Percentiles rank a stretch among this genome's conserved stretches.
Conservation (phyloP, 1,140 invertebrate genomes). For the Argopecten irradians region DNA sequence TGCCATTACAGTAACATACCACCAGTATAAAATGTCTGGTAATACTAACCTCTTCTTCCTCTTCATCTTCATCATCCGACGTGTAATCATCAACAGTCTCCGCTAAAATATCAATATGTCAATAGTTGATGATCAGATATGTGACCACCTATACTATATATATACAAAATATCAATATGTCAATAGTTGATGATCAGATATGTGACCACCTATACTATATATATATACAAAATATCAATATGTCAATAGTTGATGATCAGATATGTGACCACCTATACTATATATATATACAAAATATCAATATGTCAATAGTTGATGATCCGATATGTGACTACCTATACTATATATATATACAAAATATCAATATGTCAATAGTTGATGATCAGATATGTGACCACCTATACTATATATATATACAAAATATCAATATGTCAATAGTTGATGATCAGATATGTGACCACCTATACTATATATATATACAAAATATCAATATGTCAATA, state of each 20-base stretch:
- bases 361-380: too few relatives aligned
- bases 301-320: background rate
- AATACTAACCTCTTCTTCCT: constrained; percentile 71
- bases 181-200: background rate
- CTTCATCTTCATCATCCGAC: constrained; percentile 77
- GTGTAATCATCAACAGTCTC: constrained; percentile 69
- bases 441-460: too few relatives aligned
- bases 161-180: background rate
- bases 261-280: too few relatives aligned
- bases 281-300: background rate
- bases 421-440: too few relatives aligned
- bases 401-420: too few relatives aligned
- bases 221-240: background rate
- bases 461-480: too few relatives aligned
- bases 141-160: too few relatives aligned
- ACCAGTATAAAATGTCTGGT: background rate
- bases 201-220: too few relatives aligned
- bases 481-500: too few relatives aligned
- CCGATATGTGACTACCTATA: background rate
- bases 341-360: too few relatives aligned
- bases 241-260: background rate
- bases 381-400: too few relatives aligned
- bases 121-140: too few relatives aligned
- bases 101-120: constrained; percentile 43
- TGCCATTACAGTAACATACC: background rate